Base-by-base conservation (phyloP, 1,140 invertebrate genomes). In the Papilio dardanus region DNA sequence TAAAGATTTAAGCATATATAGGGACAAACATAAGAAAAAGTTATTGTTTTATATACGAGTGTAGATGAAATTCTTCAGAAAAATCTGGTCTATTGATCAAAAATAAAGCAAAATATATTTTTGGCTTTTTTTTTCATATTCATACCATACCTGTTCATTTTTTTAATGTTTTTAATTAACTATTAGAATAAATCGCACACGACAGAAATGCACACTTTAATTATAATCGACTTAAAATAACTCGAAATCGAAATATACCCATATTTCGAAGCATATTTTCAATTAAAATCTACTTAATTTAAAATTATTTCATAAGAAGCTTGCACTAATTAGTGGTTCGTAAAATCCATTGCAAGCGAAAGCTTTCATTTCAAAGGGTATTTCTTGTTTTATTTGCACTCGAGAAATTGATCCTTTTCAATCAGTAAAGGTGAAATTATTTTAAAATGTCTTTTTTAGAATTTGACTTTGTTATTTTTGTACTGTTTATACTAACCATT, bases 371-470 rank as follows among this genome's bases (percentile, higher is more conserved):
- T 54, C 21, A 24, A 14, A 28, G 24, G 1, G 24, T 30, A 54
- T 62, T 62, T 62, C 54, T 62, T 62, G 24, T 62, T 30, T 28
- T 30, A 16, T 62, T 62, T 62, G 21, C 54, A 28, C 54, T 30
- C 12, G 21, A 28, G 54, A 28, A 62, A 62, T 62, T 62, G 54
- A 62, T 62, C 14, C 30, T 10, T 10, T 62, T 16, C 24, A 62
- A 28, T 62, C 54, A 30, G 24, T 28, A 62, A 62, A 2, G 54
- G 54, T 28, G 16, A 21, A 62, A 62, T 62, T 62, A 62, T 62
- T 62, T 62, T 14, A 14, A 14, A 1, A 3, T 62, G 12, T 12
- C 24, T 0, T 5, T 16, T 16, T 54, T 12, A 46, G 42, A n/a
- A n/a, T 46, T 46, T 46, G 5, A 46, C 42, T n/a, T 42, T 4